Percentiles rank a stretch among this genome's conserved stretches.
Conservation (phyloP, 2,888 invertebrate genomes). For the Eumacrocentrus americanus region DNA sequence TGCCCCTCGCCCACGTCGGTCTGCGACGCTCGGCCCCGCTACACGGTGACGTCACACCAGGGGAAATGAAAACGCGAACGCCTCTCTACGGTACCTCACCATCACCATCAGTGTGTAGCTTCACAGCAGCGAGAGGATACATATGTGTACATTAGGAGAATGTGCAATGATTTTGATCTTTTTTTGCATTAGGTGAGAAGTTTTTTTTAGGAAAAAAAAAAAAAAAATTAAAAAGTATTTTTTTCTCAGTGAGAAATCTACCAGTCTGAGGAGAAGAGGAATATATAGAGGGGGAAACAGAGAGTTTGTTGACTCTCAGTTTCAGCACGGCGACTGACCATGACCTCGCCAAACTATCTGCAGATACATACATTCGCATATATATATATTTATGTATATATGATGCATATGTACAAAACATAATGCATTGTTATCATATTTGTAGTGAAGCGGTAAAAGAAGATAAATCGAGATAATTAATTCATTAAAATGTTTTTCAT, state of each 20-base stretch:
- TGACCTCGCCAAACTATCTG: conserved; percentile 60
- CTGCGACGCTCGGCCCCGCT: conserved; percentile 34
- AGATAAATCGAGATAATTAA: too few species aligned
- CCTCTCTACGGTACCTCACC: background rate
- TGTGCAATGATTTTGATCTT: too few species aligned
- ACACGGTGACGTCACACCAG: conserved; percentile 45
- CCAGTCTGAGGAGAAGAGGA: too few species aligned
- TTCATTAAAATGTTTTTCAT: too few species aligned
- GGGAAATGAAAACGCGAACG: background rate
- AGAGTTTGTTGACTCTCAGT: conserved; percentile 61
- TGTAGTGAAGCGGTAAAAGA: too few species aligned
- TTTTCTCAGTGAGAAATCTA: conserved; percentile 2
- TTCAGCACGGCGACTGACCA: conserved; percentile 59
- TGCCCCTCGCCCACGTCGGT: conserved; percentile 47
- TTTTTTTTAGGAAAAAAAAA: too few species aligned
- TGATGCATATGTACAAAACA: too few species aligned
- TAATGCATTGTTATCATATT: too few species aligned
- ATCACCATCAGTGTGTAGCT: background rate
- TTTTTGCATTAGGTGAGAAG: too few species aligned
- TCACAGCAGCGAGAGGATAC: background rate
- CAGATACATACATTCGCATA: conserved; percentile 39
- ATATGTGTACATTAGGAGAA: too few species aligned
- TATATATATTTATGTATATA: too few species aligned
- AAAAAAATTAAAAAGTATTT: too few species aligned
- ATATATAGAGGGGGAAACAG: conserved; percentile 18